These are phyloP conservation scores for Psammodynastes pulverulentus DNA, from an alignment of 2,113 vertebrate species.

Conservation along the genomic window DNA sequence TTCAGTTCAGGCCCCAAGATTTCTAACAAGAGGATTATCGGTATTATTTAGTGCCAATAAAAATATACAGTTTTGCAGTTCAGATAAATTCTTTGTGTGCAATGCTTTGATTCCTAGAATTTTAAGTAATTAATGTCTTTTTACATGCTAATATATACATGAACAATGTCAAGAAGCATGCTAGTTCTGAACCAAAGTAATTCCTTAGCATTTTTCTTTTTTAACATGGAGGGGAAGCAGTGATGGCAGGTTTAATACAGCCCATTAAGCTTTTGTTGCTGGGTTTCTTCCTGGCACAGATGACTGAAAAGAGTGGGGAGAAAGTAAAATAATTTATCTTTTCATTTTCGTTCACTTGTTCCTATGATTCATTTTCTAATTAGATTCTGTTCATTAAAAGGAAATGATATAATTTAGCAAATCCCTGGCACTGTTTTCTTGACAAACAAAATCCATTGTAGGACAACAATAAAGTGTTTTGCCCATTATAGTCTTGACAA, in stretches of 20 bases:
- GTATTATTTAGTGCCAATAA: background rate
- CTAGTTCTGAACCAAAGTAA: slow-evolving; percentile 16
- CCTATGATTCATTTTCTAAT: slow-evolving; percentile 59
- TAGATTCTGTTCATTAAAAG: slow-evolving; percentile 57
- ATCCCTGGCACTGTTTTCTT: slow-evolving; percentile 45
- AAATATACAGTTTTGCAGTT: background rate
- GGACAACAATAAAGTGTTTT: slow-evolving; percentile 27
- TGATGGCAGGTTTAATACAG: slow-evolving; percentile 15
- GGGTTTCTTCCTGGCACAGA: slow-evolving; percentile 45
- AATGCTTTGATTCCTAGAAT: slow-evolving; percentile 11
- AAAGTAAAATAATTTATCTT: slow-evolving; percentile 44
- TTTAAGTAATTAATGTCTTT: slow-evolving; percentile 16
- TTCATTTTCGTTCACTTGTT: slow-evolving; percentile 31
- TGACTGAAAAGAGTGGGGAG: slow-evolving; percentile 55
- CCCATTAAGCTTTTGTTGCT: slow-evolving; percentile 43
- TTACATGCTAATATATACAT: slow-evolving; percentile 17
- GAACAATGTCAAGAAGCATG: slow-evolving; percentile 16
- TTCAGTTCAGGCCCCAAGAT: background rate
- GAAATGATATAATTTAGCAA: slow-evolving; percentile 60
- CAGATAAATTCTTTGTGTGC: background rate
- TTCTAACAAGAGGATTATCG: slow-evolving; percentile 5
- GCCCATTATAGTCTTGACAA: slow-evolving; percentile 29
- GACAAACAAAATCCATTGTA: slow-evolving; percentile 36
- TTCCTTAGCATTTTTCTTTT: slow-evolving; percentile 18
- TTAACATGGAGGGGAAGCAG: background rate